Evolutionary conservation across 2,888 invertebrate genomes (phyloP).

Genomic region (Microchrysa polita): DNA sequence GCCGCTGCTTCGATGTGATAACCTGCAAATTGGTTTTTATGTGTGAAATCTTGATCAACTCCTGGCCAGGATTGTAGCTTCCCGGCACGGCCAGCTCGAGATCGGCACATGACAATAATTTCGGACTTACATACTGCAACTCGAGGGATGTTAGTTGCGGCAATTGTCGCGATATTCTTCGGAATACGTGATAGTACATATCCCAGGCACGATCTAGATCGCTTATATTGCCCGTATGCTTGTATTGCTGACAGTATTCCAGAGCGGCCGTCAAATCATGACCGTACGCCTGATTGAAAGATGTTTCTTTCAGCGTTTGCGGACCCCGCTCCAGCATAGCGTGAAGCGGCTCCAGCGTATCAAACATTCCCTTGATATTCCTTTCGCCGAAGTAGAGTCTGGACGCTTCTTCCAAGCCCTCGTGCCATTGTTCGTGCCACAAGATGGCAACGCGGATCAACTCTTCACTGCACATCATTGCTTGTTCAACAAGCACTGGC

Average conservation of each 20-base stretch:
- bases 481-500: slow-evolving; percentile 90
- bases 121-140: slow-evolving; percentile 95
- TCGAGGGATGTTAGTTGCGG: slow-evolving; percentile 91
- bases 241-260: slow-evolving; percentile 94
- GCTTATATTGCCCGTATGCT: slow-evolving; percentile 82
- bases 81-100: slow-evolving; percentile 97
- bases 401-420: slow-evolving; percentile 94
- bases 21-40: slow-evolving; percentile 94
- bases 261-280: slow-evolving; percentile 93
- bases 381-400: slow-evolving; percentile 94
- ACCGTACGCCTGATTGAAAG: slow-evolving; percentile 96
- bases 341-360: slow-evolving; percentile 93
- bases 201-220: slow-evolving; percentile 99
- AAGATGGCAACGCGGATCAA: slow-evolving; percentile 96
- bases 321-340: slow-evolving; percentile 93
- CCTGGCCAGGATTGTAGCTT: slow-evolving; percentile 93
- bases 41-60: slow-evolving; percentile 86
- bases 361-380: slow-evolving; percentile 96
- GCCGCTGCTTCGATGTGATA: slow-evolving; percentile 97
- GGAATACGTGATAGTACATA: slow-evolving; percentile 97
- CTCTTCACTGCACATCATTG: slow-evolving; percentile 96
- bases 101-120: slow-evolving; percentile 87
- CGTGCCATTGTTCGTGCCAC: slow-evolving; percentile 99
- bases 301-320: slow-evolving; percentile 95
- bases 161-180: slow-evolving; percentile 93